Evolutionary conservation across 2,797 vertebrate species (phyloP), one percentile per base, ranked within the genome.

Genomic region (Chelidonichthys spinosus): DNA sequence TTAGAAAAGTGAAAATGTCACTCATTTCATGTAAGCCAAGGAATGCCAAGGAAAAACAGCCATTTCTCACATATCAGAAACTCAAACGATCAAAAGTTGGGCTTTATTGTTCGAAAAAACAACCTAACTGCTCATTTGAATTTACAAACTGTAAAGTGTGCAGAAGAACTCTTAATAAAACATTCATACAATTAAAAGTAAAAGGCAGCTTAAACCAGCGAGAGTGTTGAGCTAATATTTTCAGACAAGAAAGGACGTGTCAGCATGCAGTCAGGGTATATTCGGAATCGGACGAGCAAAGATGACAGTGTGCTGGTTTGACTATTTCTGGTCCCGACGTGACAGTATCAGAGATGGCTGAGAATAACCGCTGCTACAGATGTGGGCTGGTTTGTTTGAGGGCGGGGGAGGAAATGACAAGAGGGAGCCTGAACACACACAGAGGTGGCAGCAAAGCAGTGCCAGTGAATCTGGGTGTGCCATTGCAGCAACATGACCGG

Each of bases 401-500:
- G 49, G 15, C 18, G 50, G 32, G 25, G 36, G 42, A 75, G 65
- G 39, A 69, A 62, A 63, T 10, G 4, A 64, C 63, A 43, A 54
- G 50, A 25, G 43, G 18, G 4, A 47, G 18, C 10, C 47, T 70
- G 17, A 40, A 39, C 6, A 14, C 9, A 40, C 18, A 43, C 7
- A 65, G 15, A 61, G 54, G 55, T 65, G 36, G 49, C 11, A 11
- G 32, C 36, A 14, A 40, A 74, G 50, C 54, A 50, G 63, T 65
- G 55, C 49, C 56, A 53, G 46, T 60, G 47, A 40, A 65, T 67
- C 55, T 79, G 79, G 76, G 67, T 63, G 80, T 79, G 73, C 69
- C 79, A 46, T 72, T 78, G 83, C 73, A 76, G 72, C 71, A 78
- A 63, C 61, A 49, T 68, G 47, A 72, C 36, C 35, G 0, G 37